These are phyloP conservation scores for Nemotelus pantherinus DNA, from an alignment of 2,888 invertebrate genomes.

Conservation along the genomic window DNA sequence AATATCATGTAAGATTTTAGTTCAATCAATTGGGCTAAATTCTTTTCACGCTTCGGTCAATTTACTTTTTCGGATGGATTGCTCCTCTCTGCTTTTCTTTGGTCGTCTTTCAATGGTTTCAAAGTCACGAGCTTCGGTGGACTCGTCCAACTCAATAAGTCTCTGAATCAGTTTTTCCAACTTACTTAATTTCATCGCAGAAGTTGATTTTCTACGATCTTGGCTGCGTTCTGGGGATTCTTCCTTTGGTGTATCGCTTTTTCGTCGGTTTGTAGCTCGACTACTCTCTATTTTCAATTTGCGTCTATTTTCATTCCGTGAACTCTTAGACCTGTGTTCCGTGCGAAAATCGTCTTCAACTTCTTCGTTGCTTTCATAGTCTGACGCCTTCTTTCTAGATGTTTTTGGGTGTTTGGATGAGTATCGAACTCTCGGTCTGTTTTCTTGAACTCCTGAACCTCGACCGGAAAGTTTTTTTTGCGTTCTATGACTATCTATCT, in stretches of 20 bases:
- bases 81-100: too few relatives aligned
- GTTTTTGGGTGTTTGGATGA: too few relatives aligned
- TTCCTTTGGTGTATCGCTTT: not conserved
- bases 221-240: not conserved
- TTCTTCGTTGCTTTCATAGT: not conserved
- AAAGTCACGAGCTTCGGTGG: not conserved
- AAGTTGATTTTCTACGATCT: not conserved
- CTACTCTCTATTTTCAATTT: not conserved
- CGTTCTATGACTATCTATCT: not conserved
- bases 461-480: too few relatives aligned
- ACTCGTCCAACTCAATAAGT: not conserved
- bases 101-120: too few relatives aligned
- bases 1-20: too few relatives aligned
- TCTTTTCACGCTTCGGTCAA: too few relatives aligned
- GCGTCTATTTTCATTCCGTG: not conserved
- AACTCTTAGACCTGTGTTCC: not conserved
- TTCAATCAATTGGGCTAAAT: too few relatives aligned
- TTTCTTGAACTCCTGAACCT: too few relatives aligned
- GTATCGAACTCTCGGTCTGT: too few relatives aligned
- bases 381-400: not conserved
- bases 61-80: too few relatives aligned
- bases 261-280: not conserved
- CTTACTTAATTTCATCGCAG: not conserved
- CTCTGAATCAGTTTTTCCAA: constrained; percentile 15
- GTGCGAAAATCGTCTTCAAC: not conserved